Percentiles rank a stretch among this genome's conserved stretches.
Evolutionary conservation across 1,140 invertebrate species (phyloP).

Genomic region (Zaprionus taronus): DNA sequence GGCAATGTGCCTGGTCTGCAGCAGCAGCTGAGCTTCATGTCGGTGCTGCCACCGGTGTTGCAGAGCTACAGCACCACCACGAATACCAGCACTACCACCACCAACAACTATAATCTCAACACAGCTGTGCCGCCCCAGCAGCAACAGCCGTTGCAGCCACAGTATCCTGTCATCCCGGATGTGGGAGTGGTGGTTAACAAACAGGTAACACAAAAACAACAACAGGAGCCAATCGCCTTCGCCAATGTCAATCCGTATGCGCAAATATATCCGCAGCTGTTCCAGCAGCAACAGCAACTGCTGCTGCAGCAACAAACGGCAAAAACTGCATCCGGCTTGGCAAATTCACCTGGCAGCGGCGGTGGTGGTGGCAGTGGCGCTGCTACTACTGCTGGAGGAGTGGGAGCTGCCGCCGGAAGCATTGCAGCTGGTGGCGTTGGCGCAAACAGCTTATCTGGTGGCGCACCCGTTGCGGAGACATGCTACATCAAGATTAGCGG

Average conservation of each 20-base stretch:
- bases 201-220: neutral
- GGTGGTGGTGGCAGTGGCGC: neutral
- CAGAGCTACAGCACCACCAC: slow-evolving; percentile 60
- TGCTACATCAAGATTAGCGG: slow-evolving; percentile 90
- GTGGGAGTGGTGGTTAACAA: slow-evolving; percentile 34
- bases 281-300: slow-evolving; percentile 68
- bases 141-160: neutral
- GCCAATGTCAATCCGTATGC: slow-evolving; percentile 80
- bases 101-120: slow-evolving; percentile 68
- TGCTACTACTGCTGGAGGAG: neutral
- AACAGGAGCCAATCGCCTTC: slow-evolving; percentile 70
- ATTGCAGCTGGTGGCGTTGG: neutral
- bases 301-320: slow-evolving; percentile 59
- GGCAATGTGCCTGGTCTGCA: slow-evolving; percentile 29
- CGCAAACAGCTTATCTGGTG: neutral
- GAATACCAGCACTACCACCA: slow-evolving; percentile 32
- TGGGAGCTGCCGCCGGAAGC: neutral
- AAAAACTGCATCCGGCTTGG: slow-evolving; percentile 32
- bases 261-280: slow-evolving; percentile 79
- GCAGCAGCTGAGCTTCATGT: slow-evolving; percentile 29
- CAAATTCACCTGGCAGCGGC: slow-evolving; percentile 14
- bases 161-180: slow-evolving; percentile 25
- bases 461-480: slow-evolving; percentile 69
- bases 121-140: slow-evolving; percentile 16
- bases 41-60: slow-evolving; percentile 42